These are phyloP conservation scores for Leptatherina wallacei DNA, from an alignment of 2,797 vertebrate genomes.

Conservation along the genomic window DNA sequence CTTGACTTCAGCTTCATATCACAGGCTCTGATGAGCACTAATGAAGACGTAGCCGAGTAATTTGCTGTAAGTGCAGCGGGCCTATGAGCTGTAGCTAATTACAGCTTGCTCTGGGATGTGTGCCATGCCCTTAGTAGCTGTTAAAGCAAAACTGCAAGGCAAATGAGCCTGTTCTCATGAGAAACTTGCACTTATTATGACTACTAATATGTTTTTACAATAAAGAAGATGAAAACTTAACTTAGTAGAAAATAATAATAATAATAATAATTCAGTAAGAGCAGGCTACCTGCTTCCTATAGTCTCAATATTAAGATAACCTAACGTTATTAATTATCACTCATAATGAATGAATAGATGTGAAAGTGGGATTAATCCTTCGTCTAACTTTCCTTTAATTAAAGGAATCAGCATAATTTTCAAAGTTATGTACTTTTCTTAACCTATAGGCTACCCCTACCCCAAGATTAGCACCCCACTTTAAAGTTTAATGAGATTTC, in stretches of 20 bases:
- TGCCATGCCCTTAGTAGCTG: constrained; percentile 24
- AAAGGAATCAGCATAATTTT: background rate
- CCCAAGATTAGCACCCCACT: background rate
- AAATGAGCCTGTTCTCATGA: background rate
- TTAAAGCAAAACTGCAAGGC: constrained; percentile 22
- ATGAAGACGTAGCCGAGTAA: constrained; percentile 38
- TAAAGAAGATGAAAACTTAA: background rate
- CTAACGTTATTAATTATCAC: background rate
- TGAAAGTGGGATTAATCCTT: background rate
- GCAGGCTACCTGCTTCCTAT: background rate
- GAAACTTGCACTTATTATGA: background rate
- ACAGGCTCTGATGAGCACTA: constrained; percentile 18
- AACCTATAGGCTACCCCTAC: background rate
- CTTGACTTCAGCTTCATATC: constrained; percentile 23
- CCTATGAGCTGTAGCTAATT: constrained; percentile 50
- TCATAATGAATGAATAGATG: background rate
- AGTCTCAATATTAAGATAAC: constrained; percentile 5
- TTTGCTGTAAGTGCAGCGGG: constrained; percentile 46
- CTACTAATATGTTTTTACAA: background rate
- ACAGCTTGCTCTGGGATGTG: constrained; percentile 41
- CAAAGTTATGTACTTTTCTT: background rate
- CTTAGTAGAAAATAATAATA: background rate
- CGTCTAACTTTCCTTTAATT: background rate
- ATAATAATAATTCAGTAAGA: background rate
- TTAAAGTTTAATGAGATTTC: too few relatives aligned